These are phyloP conservation scores for Amorpha juglandis DNA, from an alignment of 2,888 invertebrate genomes.

Conservation along the genomic window DNA sequence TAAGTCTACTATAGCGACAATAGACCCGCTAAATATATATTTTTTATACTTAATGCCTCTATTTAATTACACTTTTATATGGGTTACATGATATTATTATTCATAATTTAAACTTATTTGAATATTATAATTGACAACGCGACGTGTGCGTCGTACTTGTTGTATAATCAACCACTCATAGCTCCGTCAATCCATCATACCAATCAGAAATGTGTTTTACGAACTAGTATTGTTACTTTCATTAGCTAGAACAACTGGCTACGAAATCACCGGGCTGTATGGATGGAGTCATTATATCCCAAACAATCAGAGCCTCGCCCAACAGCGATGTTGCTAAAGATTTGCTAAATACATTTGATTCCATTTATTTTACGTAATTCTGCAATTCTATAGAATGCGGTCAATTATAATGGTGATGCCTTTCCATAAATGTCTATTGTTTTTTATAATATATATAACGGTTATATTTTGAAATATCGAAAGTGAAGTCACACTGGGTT, in stretches of 20 bases:
- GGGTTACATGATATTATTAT: neutral
- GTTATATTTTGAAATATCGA: slow-evolving; percentile 9
- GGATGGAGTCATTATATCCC: slow-evolving; percentile 12
- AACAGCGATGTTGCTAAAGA: slow-evolving; percentile 9
- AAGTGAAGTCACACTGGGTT: neutral
- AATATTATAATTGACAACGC: slow-evolving; percentile 17
- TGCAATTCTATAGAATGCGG: slow-evolving; percentile 2
- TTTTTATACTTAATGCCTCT: neutral
- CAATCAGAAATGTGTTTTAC: slow-evolving; percentile 35
- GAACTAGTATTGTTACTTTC: slow-evolving; percentile 51
- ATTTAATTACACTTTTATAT: neutral
- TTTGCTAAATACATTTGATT: slow-evolving; percentile 7
- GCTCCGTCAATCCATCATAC: slow-evolving; percentile 36
- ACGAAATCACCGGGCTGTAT: slow-evolving; percentile 3
- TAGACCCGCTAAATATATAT: too few species aligned
- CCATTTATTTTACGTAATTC: slow-evolving; percentile 2
- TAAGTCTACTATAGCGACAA: too few species aligned
- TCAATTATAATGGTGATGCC: slow-evolving; percentile 4
- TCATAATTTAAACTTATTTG: too few species aligned
- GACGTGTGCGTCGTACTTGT: neutral
- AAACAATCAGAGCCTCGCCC: slow-evolving; percentile 3
- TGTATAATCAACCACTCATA: slow-evolving; percentile 30
- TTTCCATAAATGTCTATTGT: neutral
- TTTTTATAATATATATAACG: slow-evolving; percentile 2
- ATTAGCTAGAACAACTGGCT: slow-evolving; percentile 35